These are phyloP conservation scores for Tetranychus truncatus DNA, from an alignment of 2,888 invertebrate species.

Conservation along the genomic window DNA sequence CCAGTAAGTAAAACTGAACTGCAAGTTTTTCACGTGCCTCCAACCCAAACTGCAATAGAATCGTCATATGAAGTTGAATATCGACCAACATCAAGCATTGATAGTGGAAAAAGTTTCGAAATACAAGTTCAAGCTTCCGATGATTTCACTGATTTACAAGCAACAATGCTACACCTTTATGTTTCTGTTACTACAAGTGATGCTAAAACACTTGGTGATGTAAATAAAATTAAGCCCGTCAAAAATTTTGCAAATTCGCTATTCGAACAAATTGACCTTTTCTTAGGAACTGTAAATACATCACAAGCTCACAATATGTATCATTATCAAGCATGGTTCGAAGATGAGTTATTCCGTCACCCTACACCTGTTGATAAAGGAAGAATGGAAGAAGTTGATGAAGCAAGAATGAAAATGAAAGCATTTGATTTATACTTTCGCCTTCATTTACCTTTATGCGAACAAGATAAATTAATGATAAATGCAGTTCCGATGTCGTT, in stretches of 20 bases:
- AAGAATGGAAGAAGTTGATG: background rate
- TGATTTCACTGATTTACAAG: slow-evolving; percentile 2
- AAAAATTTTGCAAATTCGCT: background rate
- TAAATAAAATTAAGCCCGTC: background rate
- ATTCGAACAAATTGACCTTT: background rate
- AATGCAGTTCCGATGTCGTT: background rate
- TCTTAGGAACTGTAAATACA: background rate
- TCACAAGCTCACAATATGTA: background rate
- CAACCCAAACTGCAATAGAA: slow-evolving; percentile 3
- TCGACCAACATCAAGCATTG: background rate
- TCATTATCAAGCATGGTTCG: background rate
- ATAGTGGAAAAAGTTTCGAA: background rate
- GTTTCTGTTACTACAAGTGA: background rate
- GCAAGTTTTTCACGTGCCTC: background rate
- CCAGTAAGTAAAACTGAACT: background rate
- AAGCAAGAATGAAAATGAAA: background rate
- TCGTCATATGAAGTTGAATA: slow-evolving; percentile 5
- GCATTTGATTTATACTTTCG: background rate
- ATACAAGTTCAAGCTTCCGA: background rate
- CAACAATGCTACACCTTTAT: background rate
- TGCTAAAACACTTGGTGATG: background rate
- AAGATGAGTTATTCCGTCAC: background rate
- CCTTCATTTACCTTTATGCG: background rate
- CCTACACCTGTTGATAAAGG: background rate
- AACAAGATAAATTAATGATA: background rate